A percentile compares a stretch with the other conserved stretches of the same genome.
Evolutionary conservation across 1,140 invertebrate species (phyloP).

Genomic region (Temnothorax curvispinosus): DNA sequence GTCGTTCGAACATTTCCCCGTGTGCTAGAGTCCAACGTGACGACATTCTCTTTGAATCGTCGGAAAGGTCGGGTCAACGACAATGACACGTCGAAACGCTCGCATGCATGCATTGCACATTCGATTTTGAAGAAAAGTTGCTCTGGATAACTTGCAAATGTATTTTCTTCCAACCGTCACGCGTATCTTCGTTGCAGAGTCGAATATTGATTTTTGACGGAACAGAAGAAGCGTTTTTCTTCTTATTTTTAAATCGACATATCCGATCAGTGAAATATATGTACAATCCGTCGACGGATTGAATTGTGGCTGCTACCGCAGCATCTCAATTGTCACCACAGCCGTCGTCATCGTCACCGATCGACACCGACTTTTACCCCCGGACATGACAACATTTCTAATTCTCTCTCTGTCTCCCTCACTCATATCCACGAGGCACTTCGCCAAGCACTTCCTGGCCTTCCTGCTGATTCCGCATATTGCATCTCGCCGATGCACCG

Average conservation of each 20-base stretch:
- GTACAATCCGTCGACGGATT: conserved; percentile 20
- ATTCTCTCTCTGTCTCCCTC: not conserved
- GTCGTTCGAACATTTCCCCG: conserved; percentile 2
- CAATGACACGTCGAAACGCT: not conserved
- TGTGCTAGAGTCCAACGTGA: not conserved
- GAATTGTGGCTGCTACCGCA: conserved; percentile 6
- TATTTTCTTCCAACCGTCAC: not conserved
- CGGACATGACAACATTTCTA: not conserved
- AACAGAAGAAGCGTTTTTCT: not conserved
- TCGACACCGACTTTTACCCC: not conserved
- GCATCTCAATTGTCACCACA: conserved; percentile 34
- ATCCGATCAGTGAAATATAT: conserved; percentile 3
- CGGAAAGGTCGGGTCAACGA: not conserved
- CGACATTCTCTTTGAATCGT: conserved; percentile 15
- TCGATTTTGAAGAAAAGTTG: conserved; percentile 9
- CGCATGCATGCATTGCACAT: not conserved
- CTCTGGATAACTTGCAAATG: not conserved
- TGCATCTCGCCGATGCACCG: conserved; percentile 24
- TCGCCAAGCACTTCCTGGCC: conserved; percentile 55
- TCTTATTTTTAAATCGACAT: not conserved
- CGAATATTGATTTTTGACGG: not conserved
- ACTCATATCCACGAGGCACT: conserved; percentile 41
- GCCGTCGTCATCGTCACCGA: not conserved
- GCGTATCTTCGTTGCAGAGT: not conserved
- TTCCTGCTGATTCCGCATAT: conserved; percentile 53